Conservation (phyloP, 53 echinoderm and acorn worm genomes). For the Astropecten irregularis region DNA sequence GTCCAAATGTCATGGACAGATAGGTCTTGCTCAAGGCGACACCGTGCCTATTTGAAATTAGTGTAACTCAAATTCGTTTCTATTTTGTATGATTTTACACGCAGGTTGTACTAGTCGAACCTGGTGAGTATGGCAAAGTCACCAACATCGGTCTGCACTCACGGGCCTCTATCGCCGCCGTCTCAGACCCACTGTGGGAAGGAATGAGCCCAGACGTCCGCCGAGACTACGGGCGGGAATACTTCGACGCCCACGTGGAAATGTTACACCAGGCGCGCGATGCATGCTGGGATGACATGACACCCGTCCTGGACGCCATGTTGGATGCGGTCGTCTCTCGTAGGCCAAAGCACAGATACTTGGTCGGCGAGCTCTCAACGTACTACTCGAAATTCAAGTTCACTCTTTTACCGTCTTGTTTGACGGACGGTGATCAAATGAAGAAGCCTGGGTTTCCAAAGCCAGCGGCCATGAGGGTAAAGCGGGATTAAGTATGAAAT, state of each 20-base stretch:
- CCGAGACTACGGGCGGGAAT: constrained; percentile 59
- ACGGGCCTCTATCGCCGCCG: background rate
- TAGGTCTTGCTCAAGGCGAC: no score
- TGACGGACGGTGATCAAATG: constrained; percentile 32
- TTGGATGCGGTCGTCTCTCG: constrained; percentile 44
- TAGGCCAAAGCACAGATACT: constrained; percentile 54
- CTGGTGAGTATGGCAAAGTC: constrained; percentile 55
- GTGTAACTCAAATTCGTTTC: no score
- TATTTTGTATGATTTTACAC: no score
- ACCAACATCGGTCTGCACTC: constrained; percentile 49
- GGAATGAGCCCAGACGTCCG: constrained; percentile 9
- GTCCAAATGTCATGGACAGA: no score
- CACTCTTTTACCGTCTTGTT: constrained; percentile 52
- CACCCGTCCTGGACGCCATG: constrained; percentile 64
- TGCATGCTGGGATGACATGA: constrained; percentile 42
- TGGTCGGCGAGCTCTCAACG: constrained; percentile 54
- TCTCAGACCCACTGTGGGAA: constrained; percentile 45
- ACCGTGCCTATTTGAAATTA: no score
- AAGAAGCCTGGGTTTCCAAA: constrained; percentile 6
- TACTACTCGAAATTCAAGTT: background rate
- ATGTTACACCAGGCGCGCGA: constrained; percentile 9
- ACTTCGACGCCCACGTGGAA: constrained; percentile 20
- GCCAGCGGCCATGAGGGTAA: constrained; percentile 27
- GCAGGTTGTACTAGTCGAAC: constrained; percentile 61
- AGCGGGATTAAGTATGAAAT: background rate